Evolutionary conservation across 23 tunicate species (phyloP).

Genomic region (Clavelina lepadiformis): DNA sequence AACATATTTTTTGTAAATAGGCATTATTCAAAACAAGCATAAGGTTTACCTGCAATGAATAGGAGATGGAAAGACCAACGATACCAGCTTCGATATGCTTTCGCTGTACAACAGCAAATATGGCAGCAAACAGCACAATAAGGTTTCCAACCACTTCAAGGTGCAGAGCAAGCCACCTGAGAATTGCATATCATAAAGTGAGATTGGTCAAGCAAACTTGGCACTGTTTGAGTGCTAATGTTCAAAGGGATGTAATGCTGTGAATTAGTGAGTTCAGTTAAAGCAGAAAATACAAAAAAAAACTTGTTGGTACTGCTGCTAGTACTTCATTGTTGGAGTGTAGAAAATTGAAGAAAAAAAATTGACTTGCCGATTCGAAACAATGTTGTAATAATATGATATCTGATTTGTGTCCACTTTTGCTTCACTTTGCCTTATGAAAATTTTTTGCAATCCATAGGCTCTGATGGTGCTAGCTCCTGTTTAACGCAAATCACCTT

Average conservation of each 20-base stretch:
- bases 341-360: background rate
- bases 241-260: no score
- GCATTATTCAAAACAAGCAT: no score
- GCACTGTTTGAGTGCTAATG: no score
- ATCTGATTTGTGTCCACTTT: slow-evolving; percentile 86
- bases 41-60: slow-evolving; percentile 83
- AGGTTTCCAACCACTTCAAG: slow-evolving; percentile 80
- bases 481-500: no score
- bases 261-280: no score
- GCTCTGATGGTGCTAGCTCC: slow-evolving; percentile 93
- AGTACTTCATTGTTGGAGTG: no score
- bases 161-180: slow-evolving; percentile 92
- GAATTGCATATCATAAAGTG: no score
- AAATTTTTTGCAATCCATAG: slow-evolving; percentile 53
- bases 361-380: slow-evolving; percentile 69
- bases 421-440: slow-evolving; percentile 56
- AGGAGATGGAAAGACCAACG: slow-evolving; percentile 91
- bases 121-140: slow-evolving; percentile 87
- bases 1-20: no score
- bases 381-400: slow-evolving; percentile 88
- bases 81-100: slow-evolving; percentile 38
- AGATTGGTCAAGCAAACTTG: no score
- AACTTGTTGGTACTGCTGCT: no score
- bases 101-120: slow-evolving; percentile 78
- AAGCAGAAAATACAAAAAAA: no score